Evolutionary conservation across 2,797 vertebrate species (phyloP).

Genomic region (Tamandua tetradactyla): DNA sequence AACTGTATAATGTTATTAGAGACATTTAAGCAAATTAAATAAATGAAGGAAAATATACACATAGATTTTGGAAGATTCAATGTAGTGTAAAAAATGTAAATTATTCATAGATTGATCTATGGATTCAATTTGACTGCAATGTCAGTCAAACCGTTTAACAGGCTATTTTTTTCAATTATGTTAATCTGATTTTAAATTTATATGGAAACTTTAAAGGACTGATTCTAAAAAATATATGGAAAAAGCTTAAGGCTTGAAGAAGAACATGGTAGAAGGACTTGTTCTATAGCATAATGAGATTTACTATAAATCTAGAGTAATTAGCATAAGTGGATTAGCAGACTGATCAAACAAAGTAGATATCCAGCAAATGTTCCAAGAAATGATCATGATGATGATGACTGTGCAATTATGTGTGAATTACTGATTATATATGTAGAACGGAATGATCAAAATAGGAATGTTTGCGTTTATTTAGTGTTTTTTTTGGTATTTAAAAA

Average conservation of each 20-base stretch:
- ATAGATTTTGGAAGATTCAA: neutral
- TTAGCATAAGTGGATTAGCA: neutral
- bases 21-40: neutral
- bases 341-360: neutral
- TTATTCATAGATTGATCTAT: neutral
- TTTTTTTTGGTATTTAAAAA: no score
- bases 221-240: constrained; percentile 4
- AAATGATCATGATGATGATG: no score
- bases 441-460: no score
- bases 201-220: neutral
- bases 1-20: neutral
- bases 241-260: neutral
- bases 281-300: neutral
- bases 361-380: no score
- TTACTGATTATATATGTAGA: no score
- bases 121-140: neutral
- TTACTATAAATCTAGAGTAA: neutral
- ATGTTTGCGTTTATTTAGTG: no score
- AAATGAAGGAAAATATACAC: neutral
- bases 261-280: neutral
- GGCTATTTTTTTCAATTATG: no score
- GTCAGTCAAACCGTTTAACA: constrained; percentile 10
- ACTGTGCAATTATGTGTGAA: no score
- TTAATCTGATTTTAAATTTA: neutral
- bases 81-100: neutral